Percentiles rank a stretch among this genome's conserved stretches.
phyloP scores from a whole-genome alignment of 2,888 invertebrate genomes.

The Stenchaetothrips biformis region DNA sequence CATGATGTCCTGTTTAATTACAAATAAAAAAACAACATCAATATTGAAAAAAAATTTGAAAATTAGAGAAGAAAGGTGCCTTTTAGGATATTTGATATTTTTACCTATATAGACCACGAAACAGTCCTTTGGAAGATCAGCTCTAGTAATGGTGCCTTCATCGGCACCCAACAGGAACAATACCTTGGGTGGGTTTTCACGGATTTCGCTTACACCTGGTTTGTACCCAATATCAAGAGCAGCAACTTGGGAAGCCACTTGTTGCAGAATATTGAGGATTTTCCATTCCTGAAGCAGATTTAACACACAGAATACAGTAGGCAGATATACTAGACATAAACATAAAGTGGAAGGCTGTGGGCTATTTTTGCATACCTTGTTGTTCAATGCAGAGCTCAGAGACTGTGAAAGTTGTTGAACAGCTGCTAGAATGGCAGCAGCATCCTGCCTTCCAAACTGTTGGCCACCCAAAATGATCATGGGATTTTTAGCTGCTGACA shows the following conservation, averaged over 20 bases:
- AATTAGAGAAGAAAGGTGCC: neutral
- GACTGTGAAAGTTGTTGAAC: constrained; percentile 63
- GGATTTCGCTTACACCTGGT: constrained; percentile 60
- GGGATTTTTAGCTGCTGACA: constrained; percentile 78
- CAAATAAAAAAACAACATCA: constrained; percentile 5
- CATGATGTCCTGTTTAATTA: constrained; percentile 75
- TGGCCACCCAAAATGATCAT: constrained; percentile 88
- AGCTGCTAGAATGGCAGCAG: constrained; percentile 67
- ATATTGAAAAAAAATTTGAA: constrained; percentile 3
- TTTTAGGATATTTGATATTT: constrained; percentile 1
- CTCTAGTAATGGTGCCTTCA: constrained; percentile 67
- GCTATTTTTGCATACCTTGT: constrained; percentile 45
- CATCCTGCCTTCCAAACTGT: constrained; percentile 71
- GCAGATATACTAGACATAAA: constrained; percentile 3
- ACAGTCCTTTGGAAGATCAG: constrained; percentile 73
- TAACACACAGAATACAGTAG: neutral
- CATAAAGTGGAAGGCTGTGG: neutral
- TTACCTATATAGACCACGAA: constrained; percentile 85
- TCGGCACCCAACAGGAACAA: constrained; percentile 94
- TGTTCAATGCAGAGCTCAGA: constrained; percentile 32
- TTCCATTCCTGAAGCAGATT: constrained; percentile 54
- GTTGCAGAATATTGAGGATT: constrained; percentile 90
- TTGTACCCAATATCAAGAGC: constrained; percentile 93
- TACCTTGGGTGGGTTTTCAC: constrained; percentile 67
- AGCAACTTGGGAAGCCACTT: constrained; percentile 87